These are phyloP conservation scores for Lycocorax pyrrhopterus DNA, from an alignment of 2,113 vertebrate species.

Conservation along the genomic window DNA sequence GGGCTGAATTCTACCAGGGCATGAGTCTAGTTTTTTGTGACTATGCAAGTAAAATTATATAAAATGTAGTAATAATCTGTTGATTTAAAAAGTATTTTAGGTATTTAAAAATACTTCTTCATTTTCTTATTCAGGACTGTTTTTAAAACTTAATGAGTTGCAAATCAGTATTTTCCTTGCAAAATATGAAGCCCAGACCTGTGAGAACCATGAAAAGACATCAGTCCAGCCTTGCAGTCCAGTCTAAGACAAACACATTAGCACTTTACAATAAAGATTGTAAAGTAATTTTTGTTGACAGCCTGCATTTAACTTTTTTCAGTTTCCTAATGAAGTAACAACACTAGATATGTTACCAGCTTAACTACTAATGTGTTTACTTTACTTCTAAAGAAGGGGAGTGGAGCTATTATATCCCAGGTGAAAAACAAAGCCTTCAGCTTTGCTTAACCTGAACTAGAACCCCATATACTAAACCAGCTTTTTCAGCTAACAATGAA, in stretches of 20 bases:
- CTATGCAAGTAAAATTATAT: neutral
- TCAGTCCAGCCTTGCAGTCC: neutral
- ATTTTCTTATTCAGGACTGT: neutral
- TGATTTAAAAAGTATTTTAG: neutral
- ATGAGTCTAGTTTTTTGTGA: neutral
- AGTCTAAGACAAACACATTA: neutral
- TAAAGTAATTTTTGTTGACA: neutral
- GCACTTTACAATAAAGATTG: neutral
- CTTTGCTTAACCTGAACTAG: constrained; percentile 17
- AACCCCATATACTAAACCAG: neutral
- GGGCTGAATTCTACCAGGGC: neutral
- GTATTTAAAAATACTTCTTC: neutral
- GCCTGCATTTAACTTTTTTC: neutral
- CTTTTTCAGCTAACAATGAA: constrained; percentile 8
- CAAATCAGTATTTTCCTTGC: neutral
- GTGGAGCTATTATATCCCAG: neutral
- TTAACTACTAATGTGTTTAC: neutral
- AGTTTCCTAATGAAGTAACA: neutral
- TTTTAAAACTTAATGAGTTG: neutral
- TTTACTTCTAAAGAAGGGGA: constrained; percentile 3
- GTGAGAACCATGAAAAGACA: neutral
- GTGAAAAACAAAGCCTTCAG: neutral
- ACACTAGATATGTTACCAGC: neutral
- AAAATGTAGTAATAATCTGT: neutral
- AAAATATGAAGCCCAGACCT: neutral